phyloP scores from a whole-genome alignment of 2,888 invertebrate species.

The Hylaea fasciaria region DNA sequence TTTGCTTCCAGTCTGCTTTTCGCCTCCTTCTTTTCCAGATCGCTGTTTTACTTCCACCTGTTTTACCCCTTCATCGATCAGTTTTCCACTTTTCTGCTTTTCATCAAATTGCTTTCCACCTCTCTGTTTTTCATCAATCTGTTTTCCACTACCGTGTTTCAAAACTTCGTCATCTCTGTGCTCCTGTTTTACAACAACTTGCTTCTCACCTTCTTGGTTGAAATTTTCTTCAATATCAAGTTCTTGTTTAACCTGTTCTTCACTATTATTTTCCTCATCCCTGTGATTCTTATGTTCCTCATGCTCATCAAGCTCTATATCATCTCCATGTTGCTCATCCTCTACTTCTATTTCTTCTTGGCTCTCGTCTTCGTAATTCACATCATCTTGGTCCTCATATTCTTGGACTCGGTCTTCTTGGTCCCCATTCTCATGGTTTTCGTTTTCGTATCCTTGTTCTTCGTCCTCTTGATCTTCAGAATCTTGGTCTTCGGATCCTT shows the following conservation, averaged over 20 bases:
- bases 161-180: too few relatives aligned
- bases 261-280: background rate
- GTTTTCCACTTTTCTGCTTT: conserved; percentile 1
- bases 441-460: background rate
- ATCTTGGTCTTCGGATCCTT: conserved; percentile 14
- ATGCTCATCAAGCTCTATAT: background rate
- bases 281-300: background rate
- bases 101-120: background rate
- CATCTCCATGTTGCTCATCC: background rate
- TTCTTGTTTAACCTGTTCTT: background rate
- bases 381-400: conserved; percentile 7
- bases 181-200: too few relatives aligned
- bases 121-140: too few relatives aligned
- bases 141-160: too few relatives aligned
- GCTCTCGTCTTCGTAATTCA: background rate
- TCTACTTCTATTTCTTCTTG: conserved; percentile 8
- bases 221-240: background rate
- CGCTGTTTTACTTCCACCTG: conserved; percentile 8
- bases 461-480: conserved; percentile 5
- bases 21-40: conserved; percentile 1
- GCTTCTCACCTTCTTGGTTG: background rate
- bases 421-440: conserved; percentile 1
- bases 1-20: conserved; percentile 1
- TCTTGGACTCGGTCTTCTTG: conserved; percentile 15
- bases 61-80: too few relatives aligned